These are phyloP conservation scores for Sinonovacula constricta DNA, from an alignment of 1,140 invertebrate species.

Conservation along the genomic window DNA sequence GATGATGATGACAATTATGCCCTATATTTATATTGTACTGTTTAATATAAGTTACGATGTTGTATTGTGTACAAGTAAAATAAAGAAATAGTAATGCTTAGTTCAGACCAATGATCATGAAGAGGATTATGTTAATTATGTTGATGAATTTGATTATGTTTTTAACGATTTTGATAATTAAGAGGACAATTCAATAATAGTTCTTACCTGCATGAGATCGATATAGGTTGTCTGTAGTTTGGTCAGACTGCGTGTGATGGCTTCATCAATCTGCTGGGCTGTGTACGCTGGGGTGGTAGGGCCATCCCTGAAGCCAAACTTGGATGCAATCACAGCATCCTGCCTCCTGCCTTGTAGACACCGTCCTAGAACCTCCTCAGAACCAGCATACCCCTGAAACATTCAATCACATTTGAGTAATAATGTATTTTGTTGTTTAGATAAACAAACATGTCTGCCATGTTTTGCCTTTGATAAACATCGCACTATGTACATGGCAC, in stretches of 20 bases:
- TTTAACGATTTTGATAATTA: background rate
- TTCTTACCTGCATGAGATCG: slow-evolving; percentile 75
- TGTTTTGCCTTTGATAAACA: too few relatives aligned
- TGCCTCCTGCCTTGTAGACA: slow-evolving; percentile 67
- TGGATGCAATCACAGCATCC: slow-evolving; percentile 73
- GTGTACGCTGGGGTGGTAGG: slow-evolving; percentile 66
- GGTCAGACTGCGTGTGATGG: slow-evolving; percentile 63
- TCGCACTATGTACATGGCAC: too few relatives aligned
- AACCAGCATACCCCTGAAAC: slow-evolving; percentile 75
- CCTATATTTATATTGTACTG: too few relatives aligned
- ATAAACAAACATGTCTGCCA: too few relatives aligned
- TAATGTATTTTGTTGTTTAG: too few relatives aligned
- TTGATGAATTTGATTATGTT: background rate
- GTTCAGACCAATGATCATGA: background rate
- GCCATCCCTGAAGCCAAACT: slow-evolving; percentile 74
- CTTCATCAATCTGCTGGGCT: slow-evolving; percentile 71
- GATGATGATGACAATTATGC: too few relatives aligned
- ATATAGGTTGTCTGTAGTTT: slow-evolving; percentile 73
- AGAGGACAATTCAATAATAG: slow-evolving; percentile 7
- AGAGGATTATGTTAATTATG: background rate
- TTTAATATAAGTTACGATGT: background rate
- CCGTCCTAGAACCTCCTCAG: slow-evolving; percentile 72
- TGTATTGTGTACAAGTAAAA: background rate
- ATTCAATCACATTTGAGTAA: too few relatives aligned
- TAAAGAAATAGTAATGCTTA: background rate